phyloP scores from a whole-genome alignment of 2,888 invertebrate genomes.

The Adelognathus sp. region DNA sequence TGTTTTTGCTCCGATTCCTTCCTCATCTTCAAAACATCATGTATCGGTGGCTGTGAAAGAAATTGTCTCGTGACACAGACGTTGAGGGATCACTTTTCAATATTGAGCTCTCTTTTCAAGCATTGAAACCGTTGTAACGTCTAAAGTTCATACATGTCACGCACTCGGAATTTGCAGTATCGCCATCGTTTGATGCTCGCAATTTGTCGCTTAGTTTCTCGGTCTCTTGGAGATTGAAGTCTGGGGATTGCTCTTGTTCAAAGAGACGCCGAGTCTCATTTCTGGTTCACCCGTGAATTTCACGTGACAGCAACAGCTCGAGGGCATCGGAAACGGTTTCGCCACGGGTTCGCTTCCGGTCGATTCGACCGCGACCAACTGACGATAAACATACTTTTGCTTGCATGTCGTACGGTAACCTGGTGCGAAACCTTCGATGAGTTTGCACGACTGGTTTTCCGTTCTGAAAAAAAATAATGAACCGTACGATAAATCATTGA shows the following conservation, averaged over 20 bases:
- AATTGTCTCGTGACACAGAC: no score
- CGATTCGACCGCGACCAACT: constrained; percentile 82
- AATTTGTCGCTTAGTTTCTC: neutral
- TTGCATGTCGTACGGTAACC: constrained; percentile 83
- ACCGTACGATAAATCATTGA: neutral
- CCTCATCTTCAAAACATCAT: no score
- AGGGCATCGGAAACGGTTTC: constrained; percentile 85
- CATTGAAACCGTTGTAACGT: no score
- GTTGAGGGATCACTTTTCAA: no score
- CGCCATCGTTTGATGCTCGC: neutral
- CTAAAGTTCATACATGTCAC: no score
- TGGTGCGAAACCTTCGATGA: constrained; percentile 73
- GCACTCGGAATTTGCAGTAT: neutral
- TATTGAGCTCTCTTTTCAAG: neutral
- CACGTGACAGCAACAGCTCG: constrained; percentile 88
- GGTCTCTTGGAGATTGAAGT: neutral
- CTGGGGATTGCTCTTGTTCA: neutral
- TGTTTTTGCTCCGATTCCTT: no score
- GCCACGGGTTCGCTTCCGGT: constrained; percentile 79
- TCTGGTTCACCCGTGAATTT: constrained; percentile 62
- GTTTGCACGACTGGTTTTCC: constrained; percentile 73
- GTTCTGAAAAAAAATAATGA: constrained; percentile 62
- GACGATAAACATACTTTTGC: constrained; percentile 84
- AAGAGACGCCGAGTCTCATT: constrained; percentile 55
- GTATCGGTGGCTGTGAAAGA: no score